Evolutionary conservation across 2,888 invertebrate species (phyloP), one percentile per base, ranked within the genome.

Genomic region (Arrhopalites spinosus): DNA sequence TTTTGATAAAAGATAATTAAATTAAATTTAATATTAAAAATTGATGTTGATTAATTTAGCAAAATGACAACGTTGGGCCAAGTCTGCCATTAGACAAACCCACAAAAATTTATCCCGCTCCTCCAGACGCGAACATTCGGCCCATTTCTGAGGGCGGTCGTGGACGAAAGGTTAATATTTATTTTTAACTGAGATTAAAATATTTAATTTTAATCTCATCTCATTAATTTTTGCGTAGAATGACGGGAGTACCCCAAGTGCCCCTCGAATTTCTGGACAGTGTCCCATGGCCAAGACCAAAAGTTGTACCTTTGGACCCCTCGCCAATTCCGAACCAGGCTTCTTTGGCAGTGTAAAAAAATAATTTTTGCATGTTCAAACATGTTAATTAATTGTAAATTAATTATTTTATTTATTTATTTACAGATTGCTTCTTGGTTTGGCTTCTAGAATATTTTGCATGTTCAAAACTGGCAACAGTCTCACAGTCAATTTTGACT

Each of bases 91-190:
- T n/a, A n/a, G n/a, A n/a, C n/a, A n/a, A n/a, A n/a, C 59, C 59
- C 20, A 23, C 23, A 2, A 20, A 25, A 20, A 20, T 23, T 17
- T 59, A 59, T 13, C 59, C 59, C 1, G 23, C 73, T 70, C 81
- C 81, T 11, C 27, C 63, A 13, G 79, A 78, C 17, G 79, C 76
- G 17, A 59, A 66, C 1, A 79, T 81, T 27, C 74, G 73, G 15
- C 81, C 81, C 0, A 76, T 81, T 20, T 78, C 78, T 13, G 59
- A 71, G 13, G 79, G 81, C 13, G 71, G 79, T 50, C 59, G 25
- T 23, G 59, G 59, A 59, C 11, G 25, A 59, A 59, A 59, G 59
- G 59, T 59, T 17, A 53, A 7, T 45, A 11, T 45, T 11, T 11
- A 45, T 45, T 45, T 45, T 45, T 15, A 45, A 45, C 15, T 7